Percentiles rank a stretch among this genome's conserved stretches.
Conservation (phyloP, 2,113 vertebrate genomes). For the Pollimyrus isidori region DNA sequence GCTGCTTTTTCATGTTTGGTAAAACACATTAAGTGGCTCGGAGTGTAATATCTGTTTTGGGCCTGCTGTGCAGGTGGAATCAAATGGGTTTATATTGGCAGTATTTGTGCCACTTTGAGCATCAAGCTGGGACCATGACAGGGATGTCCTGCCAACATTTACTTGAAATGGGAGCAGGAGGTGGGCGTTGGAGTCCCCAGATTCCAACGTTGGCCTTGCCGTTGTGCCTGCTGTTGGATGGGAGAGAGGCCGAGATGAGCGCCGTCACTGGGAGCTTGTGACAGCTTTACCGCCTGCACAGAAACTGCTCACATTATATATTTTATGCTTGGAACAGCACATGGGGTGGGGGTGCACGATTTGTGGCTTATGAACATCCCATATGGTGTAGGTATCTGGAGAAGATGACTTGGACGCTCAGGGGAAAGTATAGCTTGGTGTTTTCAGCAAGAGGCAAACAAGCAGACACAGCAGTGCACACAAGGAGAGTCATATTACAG, state of each 20-base stretch:
- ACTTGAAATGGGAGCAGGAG: conserved; percentile 2
- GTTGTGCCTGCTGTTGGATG: not conserved
- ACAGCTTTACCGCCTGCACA: not conserved
- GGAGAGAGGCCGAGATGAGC: not conserved
- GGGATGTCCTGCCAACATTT: not conserved
- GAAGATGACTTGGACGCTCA: not conserved
- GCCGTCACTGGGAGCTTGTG: not conserved
- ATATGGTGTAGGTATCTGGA: not conserved
- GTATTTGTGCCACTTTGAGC: not conserved
- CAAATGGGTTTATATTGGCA: not conserved
- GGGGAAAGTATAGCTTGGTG: not conserved
- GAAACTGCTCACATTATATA: not conserved
- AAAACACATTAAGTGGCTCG: not conserved
- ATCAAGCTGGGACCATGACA: not conserved
- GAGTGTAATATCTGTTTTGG: not conserved
- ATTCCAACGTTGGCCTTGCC: not conserved
- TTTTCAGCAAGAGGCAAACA: not conserved
- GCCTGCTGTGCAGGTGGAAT: not conserved
- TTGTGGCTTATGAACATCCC: not conserved
- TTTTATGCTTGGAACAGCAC: not conserved
- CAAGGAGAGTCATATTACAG: not conserved
- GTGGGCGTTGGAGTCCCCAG: not conserved
- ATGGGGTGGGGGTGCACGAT: not conserved
- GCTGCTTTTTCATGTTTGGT: not conserved
- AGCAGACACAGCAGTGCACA: not conserved